These are phyloP conservation scores for Oceanodroma leucorhoa DNA, from an alignment of 2,797 vertebrate genomes.

Conservation along the genomic window DNA sequence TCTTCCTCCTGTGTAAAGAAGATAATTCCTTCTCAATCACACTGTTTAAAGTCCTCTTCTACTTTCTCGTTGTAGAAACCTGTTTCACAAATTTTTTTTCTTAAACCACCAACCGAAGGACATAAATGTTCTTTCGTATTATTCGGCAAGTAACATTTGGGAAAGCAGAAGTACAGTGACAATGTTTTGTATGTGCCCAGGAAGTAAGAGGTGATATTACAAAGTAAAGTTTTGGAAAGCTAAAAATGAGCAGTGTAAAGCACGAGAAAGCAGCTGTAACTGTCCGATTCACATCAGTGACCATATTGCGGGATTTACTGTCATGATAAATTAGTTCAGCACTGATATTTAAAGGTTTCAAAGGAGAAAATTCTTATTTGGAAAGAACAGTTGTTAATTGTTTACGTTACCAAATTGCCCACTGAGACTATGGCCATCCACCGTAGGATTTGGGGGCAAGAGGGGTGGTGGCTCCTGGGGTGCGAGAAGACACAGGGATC, in stretches of 20 bases:
- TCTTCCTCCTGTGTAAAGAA: background rate
- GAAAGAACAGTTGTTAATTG: background rate
- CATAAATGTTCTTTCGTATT: background rate
- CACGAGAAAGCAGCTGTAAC: background rate
- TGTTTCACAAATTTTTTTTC: background rate
- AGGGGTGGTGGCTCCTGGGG: fast-evolving
- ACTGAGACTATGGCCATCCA: background rate
- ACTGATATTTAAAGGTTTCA: background rate
- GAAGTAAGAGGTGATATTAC: background rate
- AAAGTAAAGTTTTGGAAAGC: background rate
- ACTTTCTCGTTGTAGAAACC: background rate
- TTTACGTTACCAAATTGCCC: background rate
- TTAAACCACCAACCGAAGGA: background rate
- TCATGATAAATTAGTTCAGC: background rate
- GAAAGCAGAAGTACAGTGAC: background rate
- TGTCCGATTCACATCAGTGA: background rate
- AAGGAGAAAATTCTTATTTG: background rate
- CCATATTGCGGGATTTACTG: background rate
- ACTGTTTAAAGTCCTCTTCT: background rate
- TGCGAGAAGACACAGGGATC: background rate
- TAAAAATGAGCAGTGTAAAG: background rate
- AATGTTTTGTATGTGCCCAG: background rate
- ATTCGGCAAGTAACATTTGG: background rate
- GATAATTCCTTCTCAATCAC: background rate
- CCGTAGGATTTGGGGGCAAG: fast-evolving